Conservation (phyloP, 64 coral and sea anemone species). For the Dendronephthya gigantea region DNA sequence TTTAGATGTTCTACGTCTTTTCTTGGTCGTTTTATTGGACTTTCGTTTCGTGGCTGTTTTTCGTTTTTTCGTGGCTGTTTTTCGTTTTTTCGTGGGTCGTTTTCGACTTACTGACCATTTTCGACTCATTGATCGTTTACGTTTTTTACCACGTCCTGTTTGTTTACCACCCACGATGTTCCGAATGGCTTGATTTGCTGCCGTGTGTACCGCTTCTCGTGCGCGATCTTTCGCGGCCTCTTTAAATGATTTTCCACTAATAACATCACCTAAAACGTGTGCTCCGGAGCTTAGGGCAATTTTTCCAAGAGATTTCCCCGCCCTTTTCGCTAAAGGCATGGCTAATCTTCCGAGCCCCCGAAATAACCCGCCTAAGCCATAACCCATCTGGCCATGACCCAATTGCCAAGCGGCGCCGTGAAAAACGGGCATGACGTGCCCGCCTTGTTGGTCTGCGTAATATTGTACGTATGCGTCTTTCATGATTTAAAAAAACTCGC, state of each 20-base stretch:
- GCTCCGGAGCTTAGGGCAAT: slow-evolving; percentile 23
- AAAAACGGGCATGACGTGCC: background rate
- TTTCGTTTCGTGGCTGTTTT: background rate
- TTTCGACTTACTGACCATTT: background rate
- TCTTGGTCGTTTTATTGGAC: background rate
- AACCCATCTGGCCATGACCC: slow-evolving; percentile 21
- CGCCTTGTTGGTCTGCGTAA: background rate
- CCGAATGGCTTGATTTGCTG: background rate
- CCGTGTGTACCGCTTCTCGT: too few species aligned
- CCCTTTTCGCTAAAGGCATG: slow-evolving; percentile 14
- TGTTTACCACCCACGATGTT: background rate
- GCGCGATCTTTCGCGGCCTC: background rate
- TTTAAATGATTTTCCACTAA: slow-evolving; percentile 6
- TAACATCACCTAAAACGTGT: slow-evolving; percentile 25
- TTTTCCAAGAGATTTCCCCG: slow-evolving; percentile 20
- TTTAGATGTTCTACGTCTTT: background rate
- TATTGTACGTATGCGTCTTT: slow-evolving; percentile 15
- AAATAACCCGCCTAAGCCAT: slow-evolving; percentile 29
- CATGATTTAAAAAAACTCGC: background rate
- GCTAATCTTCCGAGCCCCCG: background rate
- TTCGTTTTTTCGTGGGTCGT: background rate
- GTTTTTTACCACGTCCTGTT: background rate
- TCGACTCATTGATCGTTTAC: background rate
- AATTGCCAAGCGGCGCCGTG: slow-evolving; percentile 13
- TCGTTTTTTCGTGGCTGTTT: background rate